Base-by-base conservation (phyloP, 2,797 vertebrate species). In the Lacerta agilis region DNA sequence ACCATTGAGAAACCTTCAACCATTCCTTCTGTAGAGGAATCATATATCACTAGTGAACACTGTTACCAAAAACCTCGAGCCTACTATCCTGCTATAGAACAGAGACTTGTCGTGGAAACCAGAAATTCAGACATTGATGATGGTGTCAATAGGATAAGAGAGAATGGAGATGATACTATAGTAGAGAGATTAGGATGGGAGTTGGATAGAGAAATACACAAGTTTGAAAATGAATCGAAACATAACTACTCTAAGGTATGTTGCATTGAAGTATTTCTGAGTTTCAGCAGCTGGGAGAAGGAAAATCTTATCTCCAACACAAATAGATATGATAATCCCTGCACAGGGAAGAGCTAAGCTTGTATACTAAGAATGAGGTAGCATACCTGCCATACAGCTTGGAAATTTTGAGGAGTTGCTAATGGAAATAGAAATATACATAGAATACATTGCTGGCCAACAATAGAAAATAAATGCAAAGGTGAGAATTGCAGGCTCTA, bases 61-160 rank as follows among this genome's bases (percentile, higher is more conserved):
- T 99, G 99, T 96, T 99, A 99, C 96, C 99, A 99, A 96, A 99
- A 99, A 93, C 98, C 98, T 1, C 98, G 98, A 36, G 97, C 98
- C 2, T 98, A 99, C 90, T 98, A 99, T 93, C 98, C 98, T 3
- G 98, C 98, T 0, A 97, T 99, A 94, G 98, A 99, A 96, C 98
- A 98, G 96, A 97, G 98, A 90, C 95, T 99, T 94, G 98, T 99
- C 83, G 98, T 99, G 94, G 98, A 99, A 96, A 99, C 98, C 0
- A 95, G 98, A 75, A 97, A 97, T 73, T 98, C 98, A 0, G 97
- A 98, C 89, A 96, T 99, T 79, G 98, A 98, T 27, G 98, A 98
- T 83, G 97, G 98, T 58, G 97, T 98, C 66, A 97, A 97, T 9
- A 97, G 98, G 92, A 97, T 98, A 20, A 90, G 94, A 82, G 97